Evolutionary conservation across 1,140 invertebrate genomes (phyloP), one percentile per base, ranked within the genome.

Genomic region (Drosophila fuyamai): DNA sequence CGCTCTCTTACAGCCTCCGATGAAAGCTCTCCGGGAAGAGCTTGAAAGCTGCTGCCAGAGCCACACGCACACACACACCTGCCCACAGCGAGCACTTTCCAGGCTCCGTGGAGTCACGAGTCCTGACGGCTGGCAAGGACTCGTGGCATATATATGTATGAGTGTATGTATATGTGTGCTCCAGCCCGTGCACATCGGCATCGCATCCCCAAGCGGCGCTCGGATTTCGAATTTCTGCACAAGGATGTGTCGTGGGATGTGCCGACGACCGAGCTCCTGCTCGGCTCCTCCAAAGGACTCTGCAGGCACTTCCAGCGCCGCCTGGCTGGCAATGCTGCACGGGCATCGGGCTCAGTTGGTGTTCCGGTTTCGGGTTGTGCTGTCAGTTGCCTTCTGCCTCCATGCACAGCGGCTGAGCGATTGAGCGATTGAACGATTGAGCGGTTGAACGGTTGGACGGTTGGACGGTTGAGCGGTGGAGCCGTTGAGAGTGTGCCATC

Each of bases 331-430:
- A 72, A 75, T 78, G 83, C 72, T 84, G 66, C 75, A 70, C 77
- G 72, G 67, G 68, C 85, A 78, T 70, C 85, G 79, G 73, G 74
- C 91, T 91, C 91, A 92, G 92, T 92, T 92, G 92, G 91, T 92
- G 92, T 92, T 92, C 92, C 92, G 92, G 92, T 92, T 92, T 92
- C 92, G 92, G 92, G 91, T 92, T 91, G 92, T 92, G 92, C 90
- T 92, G 91, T 92, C 88, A 89, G 91, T 90, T 92, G 91, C 91
- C 91, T 92, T 92, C 85, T 91, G 63, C 61, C 72, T 75, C 71
- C 81, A 84, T 89, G 81, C 90, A 91, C 79, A 81, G 76, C 51
- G 53, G 67, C 68, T 56, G 68, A 72, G 66, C 27, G 66, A 58
- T 71, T 58, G 68, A 58, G 61, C 47, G 65, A 53, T 63, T 68